Evolutionary conservation across 2,797 vertebrate species (phyloP).

Genomic region (Argyrosomus regius): DNA sequence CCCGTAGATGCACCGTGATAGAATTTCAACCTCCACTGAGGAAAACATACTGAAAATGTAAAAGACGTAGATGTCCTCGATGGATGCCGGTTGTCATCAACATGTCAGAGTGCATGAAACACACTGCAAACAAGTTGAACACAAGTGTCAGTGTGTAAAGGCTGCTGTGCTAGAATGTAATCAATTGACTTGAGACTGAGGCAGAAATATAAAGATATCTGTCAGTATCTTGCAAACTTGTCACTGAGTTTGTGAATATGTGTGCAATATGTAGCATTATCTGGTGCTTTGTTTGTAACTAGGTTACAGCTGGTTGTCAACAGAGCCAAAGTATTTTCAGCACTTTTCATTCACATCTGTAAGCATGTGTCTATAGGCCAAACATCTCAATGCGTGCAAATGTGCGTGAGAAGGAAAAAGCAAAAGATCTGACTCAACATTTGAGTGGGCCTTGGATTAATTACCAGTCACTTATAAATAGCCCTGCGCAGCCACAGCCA

Average conservation of each 20-base stretch:
- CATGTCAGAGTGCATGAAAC: slow-evolving; percentile 2
- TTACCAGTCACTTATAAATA: slow-evolving; percentile 84
- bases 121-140: slow-evolving; percentile 9
- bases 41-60: background rate
- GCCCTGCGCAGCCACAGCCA: slow-evolving; percentile 68
- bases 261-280: slow-evolving; percentile 17
- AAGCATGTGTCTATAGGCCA: slow-evolving; percentile 53
- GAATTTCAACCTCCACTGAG: background rate
- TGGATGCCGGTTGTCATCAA: slow-evolving; percentile 9
- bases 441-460: slow-evolving; percentile 80
- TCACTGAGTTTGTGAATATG: slow-evolving; percentile 21
- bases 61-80: background rate
- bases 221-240: background rate
- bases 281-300: slow-evolving; percentile 29
- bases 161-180: slow-evolving; percentile 38
- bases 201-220: slow-evolving; percentile 36
- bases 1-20: background rate
- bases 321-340: slow-evolving; percentile 48
- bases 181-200: slow-evolving; percentile 31
- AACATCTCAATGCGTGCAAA: slow-evolving; percentile 50
- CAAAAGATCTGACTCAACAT: slow-evolving; percentile 71
- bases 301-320: slow-evolving; percentile 42
- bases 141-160: slow-evolving; percentile 25
- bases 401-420: slow-evolving; percentile 61
- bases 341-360: slow-evolving; percentile 56